Evolutionary conservation across 2,797 vertebrate genomes (phyloP).

Genomic region (Sarcophilus harrisii): DNA sequence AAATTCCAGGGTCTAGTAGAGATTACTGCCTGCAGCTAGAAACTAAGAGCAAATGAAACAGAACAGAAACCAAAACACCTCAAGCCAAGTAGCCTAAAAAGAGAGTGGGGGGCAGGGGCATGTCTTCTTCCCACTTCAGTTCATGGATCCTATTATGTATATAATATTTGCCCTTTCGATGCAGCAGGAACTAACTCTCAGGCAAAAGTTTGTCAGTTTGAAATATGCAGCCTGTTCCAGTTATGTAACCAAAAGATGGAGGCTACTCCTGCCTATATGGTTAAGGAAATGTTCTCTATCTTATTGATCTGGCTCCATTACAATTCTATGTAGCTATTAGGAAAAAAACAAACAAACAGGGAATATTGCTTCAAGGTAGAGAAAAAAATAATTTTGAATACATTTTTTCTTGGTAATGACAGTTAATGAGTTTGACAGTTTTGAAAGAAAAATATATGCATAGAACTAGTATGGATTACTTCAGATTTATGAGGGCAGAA

Average conservation of each 20-base stretch:
- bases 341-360: too few species aligned
- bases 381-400: constrained; percentile 14
- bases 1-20: background rate
- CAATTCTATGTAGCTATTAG: background rate
- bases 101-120: background rate
- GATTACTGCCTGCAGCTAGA: background rate
- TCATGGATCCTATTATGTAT: background rate
- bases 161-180: background rate
- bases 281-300: background rate
- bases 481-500: constrained; percentile 10
- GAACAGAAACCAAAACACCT: background rate
- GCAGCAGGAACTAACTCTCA: background rate
- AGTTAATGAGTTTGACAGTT: constrained; percentile 32
- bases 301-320: background rate
- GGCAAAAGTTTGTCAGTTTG: background rate
- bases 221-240: background rate
- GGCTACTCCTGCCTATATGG: background rate
- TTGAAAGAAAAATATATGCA: constrained; percentile 11
- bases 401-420: constrained; percentile 1
- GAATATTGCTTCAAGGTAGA: constrained; percentile 23
- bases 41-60: background rate
- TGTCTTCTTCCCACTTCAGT: background rate
- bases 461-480: background rate
- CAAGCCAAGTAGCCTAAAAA: background rate
- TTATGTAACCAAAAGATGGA: background rate